Conservation (phyloP, 2,113 vertebrate species). For the Pandion haliaetus region DNA sequence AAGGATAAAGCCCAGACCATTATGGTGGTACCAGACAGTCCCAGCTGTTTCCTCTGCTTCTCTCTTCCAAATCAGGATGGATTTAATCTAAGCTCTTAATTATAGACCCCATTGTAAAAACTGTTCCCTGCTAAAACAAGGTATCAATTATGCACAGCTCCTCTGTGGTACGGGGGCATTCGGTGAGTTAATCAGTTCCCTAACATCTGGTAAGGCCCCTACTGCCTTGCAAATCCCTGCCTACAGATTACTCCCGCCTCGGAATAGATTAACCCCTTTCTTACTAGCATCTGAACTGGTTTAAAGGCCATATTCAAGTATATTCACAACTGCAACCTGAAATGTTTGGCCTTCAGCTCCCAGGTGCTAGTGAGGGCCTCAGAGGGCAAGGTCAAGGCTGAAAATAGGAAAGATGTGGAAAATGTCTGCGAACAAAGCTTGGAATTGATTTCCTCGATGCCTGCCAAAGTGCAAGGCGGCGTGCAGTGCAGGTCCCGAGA, state of each 20-base stretch:
- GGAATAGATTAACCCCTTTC: background rate
- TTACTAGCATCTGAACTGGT: background rate
- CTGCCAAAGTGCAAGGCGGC: background rate
- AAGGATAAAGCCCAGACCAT: background rate
- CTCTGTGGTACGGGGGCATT: background rate
- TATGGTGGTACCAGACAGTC: background rate
- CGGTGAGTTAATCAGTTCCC: background rate
- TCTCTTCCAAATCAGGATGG: background rate
- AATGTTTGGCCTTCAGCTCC: background rate
- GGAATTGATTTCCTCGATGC: background rate
- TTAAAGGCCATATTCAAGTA: background rate
- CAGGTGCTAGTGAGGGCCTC: background rate
- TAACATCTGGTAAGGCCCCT: background rate
- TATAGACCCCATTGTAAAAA: slow-evolving; percentile 4
- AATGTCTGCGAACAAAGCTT: background rate
- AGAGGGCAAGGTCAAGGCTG: background rate
- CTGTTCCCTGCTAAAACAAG: background rate
- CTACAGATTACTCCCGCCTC: background rate
- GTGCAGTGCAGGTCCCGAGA: background rate
- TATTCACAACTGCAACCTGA: background rate
- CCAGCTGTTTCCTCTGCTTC: background rate
- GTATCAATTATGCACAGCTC: background rate
- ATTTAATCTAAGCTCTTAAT: slow-evolving; percentile 40
- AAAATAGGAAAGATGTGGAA: background rate
- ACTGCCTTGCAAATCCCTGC: background rate